Percentiles rank a stretch among this genome's conserved stretches.
Evolutionary conservation across 2,797 vertebrate species (phyloP).

Genomic region (Epinephelus awoara): DNA sequence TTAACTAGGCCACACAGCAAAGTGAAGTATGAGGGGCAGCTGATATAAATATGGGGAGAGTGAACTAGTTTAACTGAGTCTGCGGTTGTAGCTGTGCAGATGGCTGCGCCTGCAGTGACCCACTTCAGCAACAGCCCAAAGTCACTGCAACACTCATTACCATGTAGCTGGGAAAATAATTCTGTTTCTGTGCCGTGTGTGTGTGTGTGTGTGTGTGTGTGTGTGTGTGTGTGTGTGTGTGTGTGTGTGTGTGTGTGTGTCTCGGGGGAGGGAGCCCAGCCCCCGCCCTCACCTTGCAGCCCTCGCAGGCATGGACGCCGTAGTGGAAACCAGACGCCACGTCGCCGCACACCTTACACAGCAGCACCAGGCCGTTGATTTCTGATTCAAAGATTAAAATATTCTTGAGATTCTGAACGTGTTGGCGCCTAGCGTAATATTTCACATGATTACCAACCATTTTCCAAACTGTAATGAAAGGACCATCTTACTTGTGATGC

Average conservation of each 20-base stretch:
- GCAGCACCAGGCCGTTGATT: constrained; percentile 96
- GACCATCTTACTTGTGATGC: constrained; percentile 91
- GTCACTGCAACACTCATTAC: constrained; percentile 5
- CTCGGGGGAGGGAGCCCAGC: background rate
- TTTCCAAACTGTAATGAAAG: background rate
- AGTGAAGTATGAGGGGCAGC: constrained; percentile 33
- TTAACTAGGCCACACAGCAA: constrained; percentile 64
- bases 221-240: background rate
- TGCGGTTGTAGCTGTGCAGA: constrained; percentile 35
- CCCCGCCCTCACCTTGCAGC: constrained; percentile 85
- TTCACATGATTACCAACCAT: background rate
- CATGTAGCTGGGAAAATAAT: background rate
- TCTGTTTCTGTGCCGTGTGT: background rate
- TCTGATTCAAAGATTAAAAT: constrained; percentile 80
- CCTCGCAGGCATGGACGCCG: constrained; percentile 96
- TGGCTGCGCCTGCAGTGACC: constrained; percentile 39
- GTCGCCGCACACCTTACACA: constrained; percentile 97
- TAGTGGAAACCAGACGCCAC: constrained; percentile 98
- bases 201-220: background rate
- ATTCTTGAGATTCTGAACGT: background rate
- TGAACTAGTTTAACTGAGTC: constrained; percentile 58
- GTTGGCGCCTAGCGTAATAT: background rate
- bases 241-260: constrained; percentile 6
- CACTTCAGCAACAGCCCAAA: constrained; percentile 42
- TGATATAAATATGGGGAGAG: constrained; percentile 44